phyloP scores from a whole-genome alignment of 2,797 vertebrate genomes.

The Pantherophis alleghaniensis region DNA sequence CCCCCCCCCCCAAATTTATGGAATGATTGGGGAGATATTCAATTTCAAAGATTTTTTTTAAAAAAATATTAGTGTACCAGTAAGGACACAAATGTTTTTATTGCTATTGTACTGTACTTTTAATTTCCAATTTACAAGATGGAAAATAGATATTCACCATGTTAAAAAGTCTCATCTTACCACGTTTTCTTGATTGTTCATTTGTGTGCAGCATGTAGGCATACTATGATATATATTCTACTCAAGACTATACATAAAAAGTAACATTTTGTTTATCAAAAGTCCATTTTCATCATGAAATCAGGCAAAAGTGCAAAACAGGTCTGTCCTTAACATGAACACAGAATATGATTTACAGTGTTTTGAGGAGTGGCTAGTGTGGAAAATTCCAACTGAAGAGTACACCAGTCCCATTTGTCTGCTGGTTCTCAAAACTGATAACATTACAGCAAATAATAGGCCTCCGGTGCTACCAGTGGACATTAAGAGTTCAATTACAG shows the following conservation, averaged over 20 bases:
- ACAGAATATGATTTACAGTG: slow-evolving; percentile 68
- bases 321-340: slow-evolving; percentile 68
- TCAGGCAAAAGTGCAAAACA: slow-evolving; percentile 75
- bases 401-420: slow-evolving; percentile 49
- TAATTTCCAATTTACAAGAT: slow-evolving; percentile 62
- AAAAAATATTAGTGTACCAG: slow-evolving; percentile 61
- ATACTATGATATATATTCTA: slow-evolving; percentile 64
- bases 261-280: slow-evolving; percentile 76
- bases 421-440: slow-evolving; percentile 58
- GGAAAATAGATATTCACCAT: slow-evolving; percentile 64
- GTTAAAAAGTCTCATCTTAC: slow-evolving; percentile 68
- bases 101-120: slow-evolving; percentile 68
- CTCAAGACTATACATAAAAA: slow-evolving; percentile 71
- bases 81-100: slow-evolving; percentile 59
- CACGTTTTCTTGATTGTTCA: slow-evolving; percentile 65
- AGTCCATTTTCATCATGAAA: slow-evolving; percentile 71
- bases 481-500: slow-evolving; percentile 57
- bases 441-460: slow-evolving; percentile 39
- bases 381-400: slow-evolving; percentile 45
- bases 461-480: slow-evolving; percentile 36
- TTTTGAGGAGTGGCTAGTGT: slow-evolving; percentile 45
- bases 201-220: slow-evolving; percentile 65
- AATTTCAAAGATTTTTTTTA: slow-evolving; percentile 47
- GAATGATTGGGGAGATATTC: slow-evolving; percentile 49
- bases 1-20: slow-evolving; percentile 40